These are phyloP conservation scores for Brachyopa scutellaris DNA, from an alignment of 2,888 invertebrate species.

Conservation along the genomic window DNA sequence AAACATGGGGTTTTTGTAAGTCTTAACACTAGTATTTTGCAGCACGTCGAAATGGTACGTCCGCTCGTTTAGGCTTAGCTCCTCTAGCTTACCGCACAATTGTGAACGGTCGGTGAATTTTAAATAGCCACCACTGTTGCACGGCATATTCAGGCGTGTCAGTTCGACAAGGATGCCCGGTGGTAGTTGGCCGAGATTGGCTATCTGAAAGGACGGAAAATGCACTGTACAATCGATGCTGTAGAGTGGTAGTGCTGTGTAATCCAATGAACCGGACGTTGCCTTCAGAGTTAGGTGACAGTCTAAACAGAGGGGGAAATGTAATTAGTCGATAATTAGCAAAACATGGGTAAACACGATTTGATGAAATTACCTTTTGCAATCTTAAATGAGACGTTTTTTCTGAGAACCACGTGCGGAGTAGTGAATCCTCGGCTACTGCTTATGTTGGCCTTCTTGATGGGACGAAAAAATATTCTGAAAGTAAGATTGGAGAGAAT, in stretches of 20 bases:
- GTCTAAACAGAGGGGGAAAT: constrained; percentile 73
- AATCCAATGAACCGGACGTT: constrained; percentile 76
- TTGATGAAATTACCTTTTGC: constrained; percentile 74
- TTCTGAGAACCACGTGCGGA: constrained; percentile 74
- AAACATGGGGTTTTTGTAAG: constrained; percentile 86
- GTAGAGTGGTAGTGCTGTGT: constrained; percentile 77
- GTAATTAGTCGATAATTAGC: neutral
- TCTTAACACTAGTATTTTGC: constrained; percentile 82
- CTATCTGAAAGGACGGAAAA: constrained; percentile 76
- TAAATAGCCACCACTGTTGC: constrained; percentile 84
- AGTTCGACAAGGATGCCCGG: constrained; percentile 86
- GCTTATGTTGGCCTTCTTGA: constrained; percentile 54
- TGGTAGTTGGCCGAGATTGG: constrained; percentile 68
- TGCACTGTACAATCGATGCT: constrained; percentile 77
- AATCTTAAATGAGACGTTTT: constrained; percentile 75
- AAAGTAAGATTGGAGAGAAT: constrained; percentile 2
- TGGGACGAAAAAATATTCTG: constrained; percentile 76
- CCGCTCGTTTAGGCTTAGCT: constrained; percentile 84
- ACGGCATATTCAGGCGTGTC: constrained; percentile 87
- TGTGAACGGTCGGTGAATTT: constrained; percentile 83
- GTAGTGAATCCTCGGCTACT: constrained; percentile 63
- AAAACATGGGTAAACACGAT: neutral
- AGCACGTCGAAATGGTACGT: constrained; percentile 85
- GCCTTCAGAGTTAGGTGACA: constrained; percentile 77
- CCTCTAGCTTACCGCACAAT: constrained; percentile 88